Conservation (phyloP, 2,888 invertebrate species). For the Lepidocyrtinus sp. region DNA sequence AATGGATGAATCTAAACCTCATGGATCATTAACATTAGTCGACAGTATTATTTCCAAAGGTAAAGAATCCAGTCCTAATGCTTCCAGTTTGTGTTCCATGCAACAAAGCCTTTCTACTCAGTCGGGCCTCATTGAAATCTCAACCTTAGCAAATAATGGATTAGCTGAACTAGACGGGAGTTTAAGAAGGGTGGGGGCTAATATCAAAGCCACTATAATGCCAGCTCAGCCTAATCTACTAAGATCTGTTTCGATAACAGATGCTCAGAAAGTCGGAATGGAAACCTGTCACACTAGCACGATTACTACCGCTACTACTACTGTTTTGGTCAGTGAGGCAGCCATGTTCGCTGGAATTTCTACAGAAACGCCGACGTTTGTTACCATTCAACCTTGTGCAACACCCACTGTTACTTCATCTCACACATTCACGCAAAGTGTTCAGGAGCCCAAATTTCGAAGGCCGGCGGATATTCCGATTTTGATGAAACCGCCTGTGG, state of each 20-base stretch:
- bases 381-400: constrained; percentile 37
- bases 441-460: constrained; percentile 49
- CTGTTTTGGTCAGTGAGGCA: constrained; percentile 49
- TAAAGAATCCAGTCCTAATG: constrained; percentile 29
- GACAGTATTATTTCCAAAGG: constrained; percentile 28
- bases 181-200: constrained; percentile 25
- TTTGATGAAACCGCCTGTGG: constrained; percentile 40
- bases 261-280: not conserved
- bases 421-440: constrained; percentile 23
- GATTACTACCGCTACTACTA: constrained; percentile 31
- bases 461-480: constrained; percentile 50
- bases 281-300: not conserved
- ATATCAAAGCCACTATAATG: constrained; percentile 41
- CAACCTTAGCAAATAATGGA: constrained; percentile 12
- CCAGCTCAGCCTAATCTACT: constrained; percentile 40
- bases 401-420: constrained; percentile 3
- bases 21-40: not conserved
- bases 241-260: constrained; percentile 27
- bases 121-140: constrained; percentile 37
- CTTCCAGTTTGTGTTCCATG: constrained; percentile 44
- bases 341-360: constrained; percentile 25
- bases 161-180: constrained; percentile 25
- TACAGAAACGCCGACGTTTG: constrained; percentile 24
- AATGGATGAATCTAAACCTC: constrained; percentile 22
- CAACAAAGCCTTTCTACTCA: constrained; percentile 11